These are phyloP conservation scores for Callipepla californica DNA, from an alignment of 2,113 vertebrate species.

Conservation along the genomic window DNA sequence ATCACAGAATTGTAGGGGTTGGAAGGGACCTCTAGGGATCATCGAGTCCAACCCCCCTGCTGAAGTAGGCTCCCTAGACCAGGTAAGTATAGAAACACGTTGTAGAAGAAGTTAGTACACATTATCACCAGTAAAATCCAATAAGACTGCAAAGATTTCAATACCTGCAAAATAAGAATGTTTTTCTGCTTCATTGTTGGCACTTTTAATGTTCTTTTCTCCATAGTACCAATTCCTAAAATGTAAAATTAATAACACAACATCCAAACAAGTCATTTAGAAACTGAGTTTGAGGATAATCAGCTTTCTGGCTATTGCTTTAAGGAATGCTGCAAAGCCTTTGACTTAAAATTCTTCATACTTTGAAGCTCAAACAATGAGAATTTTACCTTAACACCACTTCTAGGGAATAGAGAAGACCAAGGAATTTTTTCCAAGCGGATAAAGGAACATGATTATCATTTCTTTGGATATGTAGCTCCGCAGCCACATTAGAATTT, in stretches of 20 bases:
- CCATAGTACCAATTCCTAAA: slow-evolving; percentile 48
- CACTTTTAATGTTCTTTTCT: neutral
- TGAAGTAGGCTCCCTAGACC: too few species aligned
- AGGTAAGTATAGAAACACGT: neutral
- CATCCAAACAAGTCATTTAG: neutral
- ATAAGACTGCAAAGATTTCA: neutral
- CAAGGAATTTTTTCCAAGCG: neutral
- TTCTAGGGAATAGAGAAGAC: neutral
- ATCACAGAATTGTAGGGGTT: too few species aligned
- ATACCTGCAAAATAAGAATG: slow-evolving; percentile 50
- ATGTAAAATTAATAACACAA: slow-evolving; percentile 11
- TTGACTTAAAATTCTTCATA: neutral
- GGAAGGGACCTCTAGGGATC: too few species aligned
- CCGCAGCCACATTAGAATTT: neutral
- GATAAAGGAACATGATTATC: neutral
- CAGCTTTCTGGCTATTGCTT: neutral
- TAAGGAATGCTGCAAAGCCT: neutral
- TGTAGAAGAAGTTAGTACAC: neutral
- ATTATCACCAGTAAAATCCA: neutral
- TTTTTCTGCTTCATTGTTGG: neutral
- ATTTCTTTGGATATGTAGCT: neutral
- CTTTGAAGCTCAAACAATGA: neutral
- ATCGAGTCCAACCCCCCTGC: too few species aligned
- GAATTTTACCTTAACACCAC: neutral
- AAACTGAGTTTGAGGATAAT: neutral